Conservation (phyloP, 2,113 vertebrate genomes). For the Ceyx cyanopectus region DNA sequence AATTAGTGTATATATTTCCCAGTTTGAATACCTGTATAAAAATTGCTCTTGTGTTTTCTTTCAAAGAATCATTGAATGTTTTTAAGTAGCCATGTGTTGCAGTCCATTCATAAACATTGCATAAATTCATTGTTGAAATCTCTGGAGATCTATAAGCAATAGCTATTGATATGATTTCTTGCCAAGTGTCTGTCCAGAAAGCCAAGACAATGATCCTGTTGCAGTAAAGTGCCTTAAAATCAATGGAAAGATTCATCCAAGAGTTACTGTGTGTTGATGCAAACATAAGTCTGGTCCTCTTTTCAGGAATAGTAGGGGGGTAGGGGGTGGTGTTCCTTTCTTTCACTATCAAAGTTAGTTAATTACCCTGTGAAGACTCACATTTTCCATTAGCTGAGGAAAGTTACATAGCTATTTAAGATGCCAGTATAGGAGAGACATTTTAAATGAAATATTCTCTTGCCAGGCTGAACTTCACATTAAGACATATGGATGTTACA, state of each 20-base stretch:
- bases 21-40: not conserved
- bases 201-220: not conserved
- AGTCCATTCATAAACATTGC: not conserved
- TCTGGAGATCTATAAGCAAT: not conserved
- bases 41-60: not conserved
- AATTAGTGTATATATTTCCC: not conserved
- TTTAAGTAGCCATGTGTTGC: too few relatives aligned
- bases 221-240: not conserved
- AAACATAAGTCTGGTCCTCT: not conserved
- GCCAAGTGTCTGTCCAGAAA: not conserved
- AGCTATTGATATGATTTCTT: not conserved
- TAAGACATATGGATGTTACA: conserved; percentile 88
- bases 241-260: not conserved
- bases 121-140: not conserved
- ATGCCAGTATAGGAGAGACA: not conserved
- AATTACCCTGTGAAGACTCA: not conserved
- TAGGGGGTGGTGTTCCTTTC: too few relatives aligned
- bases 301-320: not conserved
- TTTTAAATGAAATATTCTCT: not conserved
- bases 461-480: conserved; percentile 91
- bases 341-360: not conserved
- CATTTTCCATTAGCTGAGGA: not conserved
- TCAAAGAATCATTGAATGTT: not conserved
- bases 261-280: not conserved
- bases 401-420: not conserved